These are phyloP conservation scores for Spheniscus humboldti DNA, from an alignment of 2,797 vertebrate genomes.

Conservation along the genomic window DNA sequence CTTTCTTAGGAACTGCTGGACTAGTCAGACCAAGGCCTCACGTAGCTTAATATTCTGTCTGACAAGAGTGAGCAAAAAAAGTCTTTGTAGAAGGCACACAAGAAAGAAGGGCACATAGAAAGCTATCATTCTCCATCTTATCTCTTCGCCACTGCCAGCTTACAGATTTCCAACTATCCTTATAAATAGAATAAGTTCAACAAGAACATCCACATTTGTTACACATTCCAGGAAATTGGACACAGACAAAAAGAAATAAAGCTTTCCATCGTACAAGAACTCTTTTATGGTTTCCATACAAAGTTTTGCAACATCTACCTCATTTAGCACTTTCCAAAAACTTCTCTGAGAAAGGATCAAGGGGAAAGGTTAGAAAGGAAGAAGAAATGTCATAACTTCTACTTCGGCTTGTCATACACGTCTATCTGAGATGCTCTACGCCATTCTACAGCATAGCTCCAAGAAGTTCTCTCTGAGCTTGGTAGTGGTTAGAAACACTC, in stretches of 20 bases:
- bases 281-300: neutral
- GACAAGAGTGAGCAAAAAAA: neutral
- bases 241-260: neutral
- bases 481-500: neutral
- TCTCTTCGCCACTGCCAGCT: neutral
- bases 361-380: neutral
- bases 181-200: neutral
- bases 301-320: neutral
- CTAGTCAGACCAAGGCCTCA: neutral
- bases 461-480: neutral
- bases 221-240: neutral
- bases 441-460: neutral
- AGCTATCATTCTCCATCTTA: neutral
- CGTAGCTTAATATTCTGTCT: neutral
- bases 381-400: neutral
- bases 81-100: neutral
- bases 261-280: neutral
- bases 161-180: neutral
- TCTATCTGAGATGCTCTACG: neutral
- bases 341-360: neutral
- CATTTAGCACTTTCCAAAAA: neutral
- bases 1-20: neutral
- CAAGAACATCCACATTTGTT: neutral
- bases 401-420: neutral
- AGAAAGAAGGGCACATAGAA: neutral